Evolutionary conservation across 2,888 invertebrate genomes (phyloP).

Genomic region (Resseliella maxima): DNA sequence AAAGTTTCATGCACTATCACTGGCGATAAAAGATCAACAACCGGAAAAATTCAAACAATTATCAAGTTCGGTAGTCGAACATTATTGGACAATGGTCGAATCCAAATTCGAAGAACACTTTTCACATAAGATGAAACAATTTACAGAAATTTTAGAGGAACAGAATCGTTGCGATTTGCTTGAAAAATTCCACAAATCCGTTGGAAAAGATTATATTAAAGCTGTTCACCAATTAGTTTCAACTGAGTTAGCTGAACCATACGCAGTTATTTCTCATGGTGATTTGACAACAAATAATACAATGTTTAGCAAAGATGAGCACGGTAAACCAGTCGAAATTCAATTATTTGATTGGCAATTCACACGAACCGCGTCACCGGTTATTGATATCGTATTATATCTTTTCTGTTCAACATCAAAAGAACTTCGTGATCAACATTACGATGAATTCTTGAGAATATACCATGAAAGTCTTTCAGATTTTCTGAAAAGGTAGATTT

Average conservation of each 20-base stretch:
- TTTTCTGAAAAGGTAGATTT: not conserved
- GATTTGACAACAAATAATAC: conserved; percentile 66
- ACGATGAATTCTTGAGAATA: conserved; percentile 62
- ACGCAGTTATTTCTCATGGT: conserved; percentile 64
- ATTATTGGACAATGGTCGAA: not conserved
- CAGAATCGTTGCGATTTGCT: not conserved
- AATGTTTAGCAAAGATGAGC: conserved; percentile 63
- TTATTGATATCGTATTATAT: conserved; percentile 64
- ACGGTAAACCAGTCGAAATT: conserved; percentile 61
- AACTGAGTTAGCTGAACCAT: conserved; percentile 61
- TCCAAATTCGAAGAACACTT: not conserved
- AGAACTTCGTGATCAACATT: conserved; percentile 63
- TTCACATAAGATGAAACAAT: not conserved
- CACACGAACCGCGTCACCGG: conserved; percentile 64
- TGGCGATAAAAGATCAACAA: conserved; percentile 65
- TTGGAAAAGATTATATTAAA: conserved; percentile 60
- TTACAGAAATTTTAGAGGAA: not conserved
- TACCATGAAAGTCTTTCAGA: conserved; percentile 60
- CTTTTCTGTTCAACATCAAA: conserved; percentile 64
- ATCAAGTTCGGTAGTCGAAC: not conserved
- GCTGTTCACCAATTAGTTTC: conserved; percentile 54
- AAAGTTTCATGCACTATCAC: conserved; percentile 69
- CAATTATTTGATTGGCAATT: conserved; percentile 65
- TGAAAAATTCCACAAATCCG: not conserved
- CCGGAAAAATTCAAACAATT: conserved; percentile 56